Base-by-base conservation (phyloP, 1,140 invertebrate species). In the Penaeus indicus region DNA sequence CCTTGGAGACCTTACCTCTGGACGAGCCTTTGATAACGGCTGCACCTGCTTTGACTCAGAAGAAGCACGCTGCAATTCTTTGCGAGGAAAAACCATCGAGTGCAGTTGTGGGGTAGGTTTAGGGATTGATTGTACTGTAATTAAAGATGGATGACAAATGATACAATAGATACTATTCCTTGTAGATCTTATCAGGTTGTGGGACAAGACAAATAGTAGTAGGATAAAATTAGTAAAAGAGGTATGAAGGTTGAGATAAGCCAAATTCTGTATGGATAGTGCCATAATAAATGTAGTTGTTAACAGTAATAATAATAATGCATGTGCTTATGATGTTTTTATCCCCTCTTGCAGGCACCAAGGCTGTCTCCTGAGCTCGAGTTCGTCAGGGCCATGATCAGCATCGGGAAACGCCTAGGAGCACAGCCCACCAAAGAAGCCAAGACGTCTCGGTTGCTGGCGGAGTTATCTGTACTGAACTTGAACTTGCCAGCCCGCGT, bases 401-500 rank as follows among this genome's bases (percentile, higher is more conserved):
- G 95, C 91, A 98, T 99, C 92, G 98, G 98, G 25, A 97, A 97
- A 92, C 95, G 97, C 90, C 93, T 99, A 47, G 97, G 97, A 90
- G 95, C 96, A 42, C 95, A 99, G 91, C 95, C 97, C 5, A 97
- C 97, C n/a, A 99, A 99, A 93, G 98, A 99, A 93, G 95, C 97
- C 79, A 97, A 98, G 93, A 98, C 97, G 78, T 95, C 96, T 89
- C 95, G 97, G 91, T 94, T 99, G 77, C 95, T 98, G 84, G 97
- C 97, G 38, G 98, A 99, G 92, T 94, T 99, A 84, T 97, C 96
- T 90, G 95, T 97, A 91, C 94, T 99, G 67, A 99, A 99, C 94
- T 94, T 99, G 85, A 99, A 99, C 94, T 94, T 99, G 89, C 99
- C 99, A 5, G 98, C 98, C 1, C 94, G 98, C 88, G 98, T 99